Conservation (phyloP, 2,113 vertebrate genomes). For the Grus americana region DNA sequence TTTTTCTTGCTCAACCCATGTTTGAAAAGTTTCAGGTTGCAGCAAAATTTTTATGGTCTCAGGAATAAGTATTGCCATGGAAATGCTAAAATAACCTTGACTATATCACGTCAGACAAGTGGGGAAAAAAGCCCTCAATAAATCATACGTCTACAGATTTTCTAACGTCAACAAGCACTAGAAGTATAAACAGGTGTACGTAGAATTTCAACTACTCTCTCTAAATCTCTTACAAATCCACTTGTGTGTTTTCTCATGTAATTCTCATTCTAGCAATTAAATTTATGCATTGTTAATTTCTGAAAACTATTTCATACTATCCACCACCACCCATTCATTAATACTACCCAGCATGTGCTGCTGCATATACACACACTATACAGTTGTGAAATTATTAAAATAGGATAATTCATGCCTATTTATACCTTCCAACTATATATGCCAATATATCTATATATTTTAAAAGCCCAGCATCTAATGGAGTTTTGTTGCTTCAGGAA, state of each 20-base stretch:
- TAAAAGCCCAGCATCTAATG: slow-evolving; percentile 73
- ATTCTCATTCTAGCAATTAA: slow-evolving; percentile 14
- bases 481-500: slow-evolving; percentile 79
- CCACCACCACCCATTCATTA: neutral
- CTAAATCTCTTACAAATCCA: neutral
- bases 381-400: slow-evolving; percentile 18
- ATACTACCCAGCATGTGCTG: neutral
- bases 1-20: neutral
- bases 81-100: slow-evolving; percentile 45
- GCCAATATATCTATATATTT: slow-evolving; percentile 60
- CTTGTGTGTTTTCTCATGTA: slow-evolving; percentile 12
- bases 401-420: slow-evolving; percentile 1
- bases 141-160: slow-evolving; percentile 31
- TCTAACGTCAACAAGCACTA: neutral
- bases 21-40: slow-evolving; percentile 17
- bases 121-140: neutral
- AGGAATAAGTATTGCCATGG: slow-evolving; percentile 35
- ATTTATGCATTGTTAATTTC: slow-evolving; percentile 15
- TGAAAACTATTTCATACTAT: slow-evolving; percentile 28
- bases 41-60: slow-evolving; percentile 27
- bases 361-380: neutral
- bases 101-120: slow-evolving; percentile 16
- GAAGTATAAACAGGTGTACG: neutral
- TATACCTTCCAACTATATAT: slow-evolving; percentile 50
- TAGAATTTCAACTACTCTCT: neutral